These are phyloP conservation scores for Ericerus pela DNA, from an alignment of 1,140 invertebrate species.

Conservation along the genomic window DNA sequence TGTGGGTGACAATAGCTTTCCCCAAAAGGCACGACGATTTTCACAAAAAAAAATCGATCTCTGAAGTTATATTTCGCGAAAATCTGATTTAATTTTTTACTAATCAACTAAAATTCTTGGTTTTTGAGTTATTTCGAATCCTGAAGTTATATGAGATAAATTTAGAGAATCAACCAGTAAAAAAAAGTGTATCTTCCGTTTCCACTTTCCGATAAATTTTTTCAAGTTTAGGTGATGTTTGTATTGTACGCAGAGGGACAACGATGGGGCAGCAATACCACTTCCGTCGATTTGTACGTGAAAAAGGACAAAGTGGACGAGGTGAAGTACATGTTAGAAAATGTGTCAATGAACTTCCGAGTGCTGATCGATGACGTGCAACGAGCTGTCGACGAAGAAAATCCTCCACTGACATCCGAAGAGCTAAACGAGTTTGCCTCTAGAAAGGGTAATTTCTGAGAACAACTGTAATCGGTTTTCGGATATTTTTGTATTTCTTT, in stretches of 20 bases:
- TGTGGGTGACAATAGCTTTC: too few species aligned
- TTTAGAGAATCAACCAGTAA: too few species aligned
- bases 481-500: too few species aligned
- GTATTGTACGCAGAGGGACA: conserved; percentile 24
- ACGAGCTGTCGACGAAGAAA: conserved; percentile 57
- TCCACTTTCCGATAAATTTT: background rate
- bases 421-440: conserved; percentile 48
- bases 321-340: conserved; percentile 24
- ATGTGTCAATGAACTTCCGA: conserved; percentile 35
- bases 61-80: too few species aligned
- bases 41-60: too few species aligned
- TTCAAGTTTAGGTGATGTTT: background rate
- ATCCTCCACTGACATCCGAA: conserved; percentile 43
- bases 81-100: too few species aligned
- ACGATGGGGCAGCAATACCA: conserved; percentile 22
- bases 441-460: conserved; percentile 43
- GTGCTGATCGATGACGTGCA: conserved; percentile 59
- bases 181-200: too few species aligned
- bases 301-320: conserved; percentile 18
- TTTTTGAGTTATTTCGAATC: too few species aligned
- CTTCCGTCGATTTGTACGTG: conserved; percentile 23
- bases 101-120: too few species aligned
- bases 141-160: too few species aligned
- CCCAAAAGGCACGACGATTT: too few species aligned
- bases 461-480: background rate